Conservation (phyloP, 2,113 vertebrate genomes). For the Hippolais icterina region DNA sequence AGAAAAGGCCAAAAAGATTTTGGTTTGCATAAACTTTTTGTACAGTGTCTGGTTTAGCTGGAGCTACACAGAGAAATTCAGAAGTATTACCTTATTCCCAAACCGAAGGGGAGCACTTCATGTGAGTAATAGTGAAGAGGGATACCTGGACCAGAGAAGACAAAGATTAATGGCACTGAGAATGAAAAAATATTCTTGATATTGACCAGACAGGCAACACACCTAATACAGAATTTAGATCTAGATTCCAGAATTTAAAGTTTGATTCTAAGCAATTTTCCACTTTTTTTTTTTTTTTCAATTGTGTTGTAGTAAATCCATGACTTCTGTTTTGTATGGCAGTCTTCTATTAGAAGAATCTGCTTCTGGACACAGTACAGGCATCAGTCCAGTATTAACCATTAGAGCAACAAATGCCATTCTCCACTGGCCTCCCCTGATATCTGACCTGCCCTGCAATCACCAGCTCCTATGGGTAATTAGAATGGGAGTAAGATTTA, state of each 20-base stretch:
- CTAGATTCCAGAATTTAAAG: not conserved
- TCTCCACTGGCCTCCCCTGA: not conserved
- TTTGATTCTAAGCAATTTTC: not conserved
- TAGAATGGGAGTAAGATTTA: not conserved
- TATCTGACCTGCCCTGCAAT: too few relatives aligned
- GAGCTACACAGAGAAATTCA: not conserved
- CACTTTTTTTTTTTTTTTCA: not conserved
- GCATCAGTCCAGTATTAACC: not conserved
- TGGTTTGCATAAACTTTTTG: not conserved
- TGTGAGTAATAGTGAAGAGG: not conserved
- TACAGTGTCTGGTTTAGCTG: not conserved
- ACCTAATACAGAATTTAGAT: not conserved
- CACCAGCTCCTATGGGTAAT: not conserved
- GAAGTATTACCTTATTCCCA: not conserved
- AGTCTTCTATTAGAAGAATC: not conserved
- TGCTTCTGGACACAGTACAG: not conserved
- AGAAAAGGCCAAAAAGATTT: not conserved
- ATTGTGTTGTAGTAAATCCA: not conserved
- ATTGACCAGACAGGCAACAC: not conserved
- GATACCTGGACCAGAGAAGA: not conserved
- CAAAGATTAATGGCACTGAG: not conserved
- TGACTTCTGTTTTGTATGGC: not conserved
- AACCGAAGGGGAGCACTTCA: not conserved
- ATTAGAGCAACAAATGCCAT: not conserved
- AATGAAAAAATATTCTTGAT: not conserved